phyloP scores from a whole-genome alignment of 2,888 invertebrate genomes.

The Campopleginae sp. region DNA sequence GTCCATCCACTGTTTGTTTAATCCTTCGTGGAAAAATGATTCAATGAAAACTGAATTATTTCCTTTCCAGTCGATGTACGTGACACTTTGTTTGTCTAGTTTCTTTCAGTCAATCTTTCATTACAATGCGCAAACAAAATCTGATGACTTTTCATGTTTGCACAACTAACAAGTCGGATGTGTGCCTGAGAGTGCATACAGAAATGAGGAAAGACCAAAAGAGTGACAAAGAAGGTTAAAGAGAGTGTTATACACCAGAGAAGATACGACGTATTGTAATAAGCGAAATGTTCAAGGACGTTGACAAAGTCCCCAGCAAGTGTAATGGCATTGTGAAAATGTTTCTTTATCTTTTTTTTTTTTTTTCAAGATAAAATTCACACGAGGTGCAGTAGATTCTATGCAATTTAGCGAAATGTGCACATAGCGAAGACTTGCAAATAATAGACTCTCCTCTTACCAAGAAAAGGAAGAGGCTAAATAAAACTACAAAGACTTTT shows the following conservation, averaged over 20 bases:
- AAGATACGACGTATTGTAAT: slow-evolving; percentile 8
- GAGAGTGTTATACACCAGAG: background rate
- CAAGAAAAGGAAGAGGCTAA: slow-evolving; percentile 11
- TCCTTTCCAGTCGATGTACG: background rate
- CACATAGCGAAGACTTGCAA: background rate
- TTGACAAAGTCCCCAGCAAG: slow-evolving; percentile 39
- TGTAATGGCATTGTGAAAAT: slow-evolving; percentile 48
- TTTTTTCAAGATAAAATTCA: slow-evolving; percentile 39
- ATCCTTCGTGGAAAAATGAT: background rate
- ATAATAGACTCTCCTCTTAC: slow-evolving; percentile 10
- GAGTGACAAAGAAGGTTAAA: background rate
- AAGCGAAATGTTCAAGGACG: slow-evolving; percentile 46
- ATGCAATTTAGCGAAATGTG: slow-evolving; percentile 23
- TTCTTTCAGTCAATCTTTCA: background rate
- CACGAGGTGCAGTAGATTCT: background rate
- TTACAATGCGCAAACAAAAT: slow-evolving; percentile 2
- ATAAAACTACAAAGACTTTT: slow-evolving; percentile 14
- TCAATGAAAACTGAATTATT: background rate
- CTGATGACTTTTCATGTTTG: slow-evolving; percentile 19
- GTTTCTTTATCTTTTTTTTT: slow-evolving; percentile 12
- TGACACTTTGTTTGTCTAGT: background rate
- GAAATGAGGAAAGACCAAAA: background rate
- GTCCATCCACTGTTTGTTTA: too few relatives aligned
- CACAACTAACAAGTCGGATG: background rate
- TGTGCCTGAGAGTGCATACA: background rate